Percentiles rank a stretch among this genome's conserved stretches.
Conservation (phyloP, 2,888 invertebrate genomes). For the Pammene fasciana region DNA sequence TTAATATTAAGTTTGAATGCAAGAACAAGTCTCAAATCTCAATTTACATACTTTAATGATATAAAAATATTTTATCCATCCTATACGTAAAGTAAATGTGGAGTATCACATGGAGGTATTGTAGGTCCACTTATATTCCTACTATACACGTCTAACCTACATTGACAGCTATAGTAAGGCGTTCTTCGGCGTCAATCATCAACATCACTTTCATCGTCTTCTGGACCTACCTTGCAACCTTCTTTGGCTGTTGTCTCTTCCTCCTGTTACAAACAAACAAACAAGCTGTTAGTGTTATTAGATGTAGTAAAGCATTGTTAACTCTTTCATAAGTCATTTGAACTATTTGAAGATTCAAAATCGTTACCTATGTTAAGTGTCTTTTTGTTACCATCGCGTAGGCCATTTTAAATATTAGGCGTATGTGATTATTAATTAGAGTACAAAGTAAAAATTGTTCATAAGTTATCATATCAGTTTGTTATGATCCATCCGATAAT, state of each 20-base stretch:
- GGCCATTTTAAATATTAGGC: too few species aligned
- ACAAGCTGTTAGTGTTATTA: slow-evolving; percentile 42
- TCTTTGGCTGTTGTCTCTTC: slow-evolving; percentile 34
- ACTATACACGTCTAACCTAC: background rate
- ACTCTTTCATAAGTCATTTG: background rate
- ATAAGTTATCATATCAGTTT: slow-evolving; percentile 4
- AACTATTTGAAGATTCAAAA: too few species aligned
- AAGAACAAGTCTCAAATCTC: too few species aligned
- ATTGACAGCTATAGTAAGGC: background rate
- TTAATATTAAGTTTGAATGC: too few species aligned
- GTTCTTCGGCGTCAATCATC: slow-evolving; percentile 16
- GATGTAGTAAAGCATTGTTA: slow-evolving; percentile 14
- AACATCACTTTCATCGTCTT: slow-evolving; percentile 24
- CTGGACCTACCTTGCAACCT: slow-evolving; percentile 41
- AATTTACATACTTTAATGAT: background rate
- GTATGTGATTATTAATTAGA: too few species aligned
- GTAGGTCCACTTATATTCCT: background rate
- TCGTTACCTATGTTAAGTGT: too few species aligned
- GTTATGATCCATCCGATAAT: slow-evolving; percentile 37
- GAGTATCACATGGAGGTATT: slow-evolving; percentile 2
- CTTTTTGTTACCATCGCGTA: too few species aligned
- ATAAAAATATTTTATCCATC: background rate
- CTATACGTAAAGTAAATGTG: background rate
- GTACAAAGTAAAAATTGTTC: background rate
- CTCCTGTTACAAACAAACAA: slow-evolving; percentile 42